Percentiles rank a stretch among this genome's conserved stretches.
phyloP scores from a whole-genome alignment of 2,113 vertebrate species.

The Syrrhaptes paradoxus region DNA sequence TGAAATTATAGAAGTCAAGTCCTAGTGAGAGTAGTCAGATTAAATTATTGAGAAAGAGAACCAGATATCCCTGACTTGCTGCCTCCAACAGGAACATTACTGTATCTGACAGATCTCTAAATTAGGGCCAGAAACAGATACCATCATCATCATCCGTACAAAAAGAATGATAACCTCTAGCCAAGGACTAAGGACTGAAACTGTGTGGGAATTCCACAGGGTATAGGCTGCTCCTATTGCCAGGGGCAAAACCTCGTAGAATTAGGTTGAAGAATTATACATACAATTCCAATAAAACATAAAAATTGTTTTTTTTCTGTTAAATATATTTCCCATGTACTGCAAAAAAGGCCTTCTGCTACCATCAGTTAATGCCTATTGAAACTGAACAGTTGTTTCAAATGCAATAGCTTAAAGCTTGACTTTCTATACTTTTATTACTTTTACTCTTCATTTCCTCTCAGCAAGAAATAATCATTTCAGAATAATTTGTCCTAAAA shows the following conservation, averaged over 20 bases:
- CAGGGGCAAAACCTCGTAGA: not conserved
- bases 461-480: not conserved
- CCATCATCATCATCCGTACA: not conserved
- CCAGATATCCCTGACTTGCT: not conserved
- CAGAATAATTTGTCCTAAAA: not conserved
- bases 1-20: not conserved
- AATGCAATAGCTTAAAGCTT: not conserved
- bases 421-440: not conserved
- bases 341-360: not conserved
- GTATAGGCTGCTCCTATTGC: not conserved
- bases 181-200: not conserved
- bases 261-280: not conserved
- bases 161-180: not conserved
- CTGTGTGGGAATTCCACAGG: not conserved
- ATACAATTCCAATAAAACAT: not conserved
- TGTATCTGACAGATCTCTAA: not conserved
- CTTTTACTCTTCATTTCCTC: not conserved
- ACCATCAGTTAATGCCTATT: not conserved
- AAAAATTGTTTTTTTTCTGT: not conserved
- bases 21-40: not conserved
- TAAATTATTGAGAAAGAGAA: not conserved
- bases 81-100: rapidly evolving
- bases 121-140: not conserved
- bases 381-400: not conserved
- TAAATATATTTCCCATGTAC: not conserved